phyloP scores from a whole-genome alignment of 2,113 vertebrate species.

The Lagopus muta region DNA sequence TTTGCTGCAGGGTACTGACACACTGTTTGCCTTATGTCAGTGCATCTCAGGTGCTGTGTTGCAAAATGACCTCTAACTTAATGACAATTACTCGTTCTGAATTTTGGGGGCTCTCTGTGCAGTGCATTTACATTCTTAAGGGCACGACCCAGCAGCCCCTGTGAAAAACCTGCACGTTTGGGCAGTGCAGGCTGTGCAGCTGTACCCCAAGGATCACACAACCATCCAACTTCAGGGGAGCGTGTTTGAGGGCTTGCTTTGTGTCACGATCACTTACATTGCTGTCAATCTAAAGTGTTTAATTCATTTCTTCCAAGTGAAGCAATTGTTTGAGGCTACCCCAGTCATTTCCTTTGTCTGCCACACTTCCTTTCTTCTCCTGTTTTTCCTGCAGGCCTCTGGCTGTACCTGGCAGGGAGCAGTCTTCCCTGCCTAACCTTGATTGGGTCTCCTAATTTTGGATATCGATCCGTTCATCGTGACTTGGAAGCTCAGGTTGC shows the following conservation, averaged over 20 bases:
- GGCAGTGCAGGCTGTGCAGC: background rate
- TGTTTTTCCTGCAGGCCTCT: conserved; percentile 86
- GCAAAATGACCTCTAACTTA: background rate
- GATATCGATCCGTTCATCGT: conserved; percentile 95
- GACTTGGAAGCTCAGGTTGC: conserved; percentile 97
- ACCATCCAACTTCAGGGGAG: background rate
- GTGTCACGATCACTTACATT: background rate
- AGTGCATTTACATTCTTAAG: too few relatives aligned
- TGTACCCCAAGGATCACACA: fast-evolving
- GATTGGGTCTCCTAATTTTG: conserved; percentile 97
- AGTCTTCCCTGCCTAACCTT: conserved; percentile 92
- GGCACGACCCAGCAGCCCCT: background rate
- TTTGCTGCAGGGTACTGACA: background rate
- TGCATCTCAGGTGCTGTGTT: background rate
- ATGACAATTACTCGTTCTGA: background rate
- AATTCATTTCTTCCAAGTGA: background rate
- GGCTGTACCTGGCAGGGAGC: conserved; percentile 93
- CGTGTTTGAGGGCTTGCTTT: background rate
- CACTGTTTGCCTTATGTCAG: background rate
- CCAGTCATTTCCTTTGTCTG: conserved; percentile 12
- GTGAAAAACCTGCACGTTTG: fast-evolving
- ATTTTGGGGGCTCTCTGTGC: background rate
- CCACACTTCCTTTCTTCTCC: conserved; percentile 7
- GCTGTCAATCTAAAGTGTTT: background rate
- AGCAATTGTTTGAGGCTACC: background rate